A percentile compares a stretch with the other conserved stretches of the same genome.
phyloP scores from a whole-genome alignment of 2,888 invertebrate species.

The Amorpha juglandis region DNA sequence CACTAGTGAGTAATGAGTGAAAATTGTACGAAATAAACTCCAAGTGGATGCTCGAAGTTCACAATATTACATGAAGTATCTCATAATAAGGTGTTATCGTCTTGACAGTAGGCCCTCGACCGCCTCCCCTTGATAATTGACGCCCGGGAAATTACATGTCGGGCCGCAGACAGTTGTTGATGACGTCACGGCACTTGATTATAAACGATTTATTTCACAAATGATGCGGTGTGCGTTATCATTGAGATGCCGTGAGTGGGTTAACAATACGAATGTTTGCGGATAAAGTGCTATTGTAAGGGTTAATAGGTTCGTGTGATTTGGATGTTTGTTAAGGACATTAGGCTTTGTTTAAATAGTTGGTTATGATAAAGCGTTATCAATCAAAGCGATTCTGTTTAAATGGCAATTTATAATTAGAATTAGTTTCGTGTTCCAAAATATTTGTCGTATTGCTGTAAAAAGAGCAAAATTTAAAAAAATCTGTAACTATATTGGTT shows the following conservation, averaged over 20 bases:
- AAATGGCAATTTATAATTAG: too few species aligned
- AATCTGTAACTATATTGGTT: too few species aligned
- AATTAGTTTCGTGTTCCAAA: too few species aligned
- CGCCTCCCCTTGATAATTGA: slow-evolving; percentile 78
- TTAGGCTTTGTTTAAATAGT: not conserved
- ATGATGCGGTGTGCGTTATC: slow-evolving; percentile 48
- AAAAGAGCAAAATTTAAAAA: too few species aligned
- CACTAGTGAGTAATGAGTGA: slow-evolving; percentile 2
- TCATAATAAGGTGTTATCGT: slow-evolving; percentile 72
- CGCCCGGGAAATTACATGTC: slow-evolving; percentile 83
- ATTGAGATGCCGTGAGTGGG: slow-evolving; percentile 22
- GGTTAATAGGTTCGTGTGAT: slow-evolving; percentile 16
- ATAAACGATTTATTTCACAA: slow-evolving; percentile 81
- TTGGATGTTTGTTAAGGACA: not conserved
- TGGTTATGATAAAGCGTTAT: not conserved
- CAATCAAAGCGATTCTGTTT: too few species aligned
- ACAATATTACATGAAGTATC: slow-evolving; percentile 40
- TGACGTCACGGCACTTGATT: slow-evolving; percentile 81
- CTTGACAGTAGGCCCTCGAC: slow-evolving; percentile 70
- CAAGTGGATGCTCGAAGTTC: slow-evolving; percentile 34
- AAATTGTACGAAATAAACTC: slow-evolving; percentile 16
- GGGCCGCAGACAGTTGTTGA: slow-evolving; percentile 80
- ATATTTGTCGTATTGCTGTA: too few species aligned
- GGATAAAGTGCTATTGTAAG: slow-evolving; percentile 26
- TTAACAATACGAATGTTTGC: slow-evolving; percentile 26